Evolutionary conservation across 2,888 invertebrate species (phyloP), one percentile per base, ranked within the genome.

Genomic region (Blomia tropicalis): DNA sequence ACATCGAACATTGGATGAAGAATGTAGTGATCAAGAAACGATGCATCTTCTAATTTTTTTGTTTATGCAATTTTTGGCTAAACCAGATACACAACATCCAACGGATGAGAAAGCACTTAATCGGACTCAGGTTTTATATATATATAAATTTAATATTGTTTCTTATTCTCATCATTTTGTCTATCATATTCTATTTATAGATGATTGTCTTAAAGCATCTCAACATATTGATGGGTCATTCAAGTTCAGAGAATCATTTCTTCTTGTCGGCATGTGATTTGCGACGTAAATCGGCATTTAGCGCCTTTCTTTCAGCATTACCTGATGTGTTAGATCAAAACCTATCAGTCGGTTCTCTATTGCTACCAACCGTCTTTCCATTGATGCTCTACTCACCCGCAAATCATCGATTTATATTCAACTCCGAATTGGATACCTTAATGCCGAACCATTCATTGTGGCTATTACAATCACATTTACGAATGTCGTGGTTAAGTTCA

Each of bases 261-360:
- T 88, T 88, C 70, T 81, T 92, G n/a, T 82, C 89, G 4, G 90
- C 96, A 0, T 82, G 83, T 61, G 82, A 84, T 65, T 75, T 96
- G 59, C 80, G 90, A 87, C 87, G 72, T 68, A 92, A 93, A 0
- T 86, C 95, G 0, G 89, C 92, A 1, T 95, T 95, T 76, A 93
- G 92, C 75, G 91, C 91, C 1, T 96, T 95, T 73, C 78, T 98
- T 72, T 83, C 89, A 31, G 92, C 90, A 72, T 75, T 96, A 66
- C 91, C 95, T 0, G 90, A 70, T 70, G 75, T 98, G 14, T 73
- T 98, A 71, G 98, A 98, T 74, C 88, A 91, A 73, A 98, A 98
- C 76, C 89, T 93, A 73, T 78, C 85, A 66, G 89, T 98, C 79
- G 95, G 95, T 0, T 85, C 85, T 69, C 80, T 84, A 64, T 81